Conservation (phyloP, 2,888 invertebrate genomes). For the Diploptera punctata region DNA sequence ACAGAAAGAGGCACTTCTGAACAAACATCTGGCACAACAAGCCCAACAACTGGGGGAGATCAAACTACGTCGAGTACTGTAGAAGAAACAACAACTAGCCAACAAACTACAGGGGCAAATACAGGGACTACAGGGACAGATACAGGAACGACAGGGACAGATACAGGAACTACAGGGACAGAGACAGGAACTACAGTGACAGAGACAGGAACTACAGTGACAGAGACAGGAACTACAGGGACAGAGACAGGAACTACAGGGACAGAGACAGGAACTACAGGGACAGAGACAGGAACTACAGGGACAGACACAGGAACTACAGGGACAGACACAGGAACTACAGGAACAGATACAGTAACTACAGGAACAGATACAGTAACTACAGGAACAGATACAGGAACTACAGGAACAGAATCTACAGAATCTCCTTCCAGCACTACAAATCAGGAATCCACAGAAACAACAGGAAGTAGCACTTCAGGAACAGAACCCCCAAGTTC, state of each 20-base stretch:
- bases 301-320: constrained; percentile 11
- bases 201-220: background rate
- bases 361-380: constrained; percentile 19
- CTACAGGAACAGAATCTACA: background rate
- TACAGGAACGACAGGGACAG: too few relatives aligned
- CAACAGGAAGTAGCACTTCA: constrained; percentile 2
- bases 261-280: background rate
- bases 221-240: background rate
- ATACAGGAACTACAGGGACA: too few relatives aligned
- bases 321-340: constrained; percentile 12
- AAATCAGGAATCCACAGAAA: constrained; percentile 14
- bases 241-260: background rate
- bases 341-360: constrained; percentile 30
- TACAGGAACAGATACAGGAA: background rate
- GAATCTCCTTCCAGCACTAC: constrained; percentile 9
- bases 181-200: too few relatives aligned
- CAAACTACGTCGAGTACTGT: constrained; percentile 15
- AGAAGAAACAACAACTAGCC: background rate
- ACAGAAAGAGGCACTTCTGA: background rate
- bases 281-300: background rate
- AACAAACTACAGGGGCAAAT: constrained; percentile 19
- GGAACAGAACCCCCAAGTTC: constrained; percentile 35
- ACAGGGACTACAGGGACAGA: background rate
- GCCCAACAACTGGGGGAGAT: background rate
- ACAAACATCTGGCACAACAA: background rate